Conservation (phyloP, 2,113 vertebrate species). For the Daubentonia madagascariensis region DNA sequence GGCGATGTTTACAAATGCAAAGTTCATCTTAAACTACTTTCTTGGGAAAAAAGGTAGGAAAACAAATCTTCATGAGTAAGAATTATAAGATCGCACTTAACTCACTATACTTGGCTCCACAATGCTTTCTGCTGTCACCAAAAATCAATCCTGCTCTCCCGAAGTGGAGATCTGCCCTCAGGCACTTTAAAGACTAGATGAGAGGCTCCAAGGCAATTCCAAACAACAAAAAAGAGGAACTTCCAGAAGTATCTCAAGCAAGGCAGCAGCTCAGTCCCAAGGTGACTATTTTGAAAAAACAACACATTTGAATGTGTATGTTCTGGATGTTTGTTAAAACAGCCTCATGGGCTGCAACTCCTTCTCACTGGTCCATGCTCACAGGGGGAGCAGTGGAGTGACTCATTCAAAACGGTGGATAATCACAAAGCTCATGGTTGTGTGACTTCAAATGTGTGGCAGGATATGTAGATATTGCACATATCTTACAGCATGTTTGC, state of each 20-base stretch:
- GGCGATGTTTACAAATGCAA: neutral
- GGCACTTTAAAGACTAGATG: neutral
- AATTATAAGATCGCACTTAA: neutral
- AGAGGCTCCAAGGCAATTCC: neutral
- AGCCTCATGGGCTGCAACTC: neutral
- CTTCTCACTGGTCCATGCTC: neutral
- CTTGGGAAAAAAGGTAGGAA: neutral
- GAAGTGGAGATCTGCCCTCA: neutral
- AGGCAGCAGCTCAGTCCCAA: neutral
- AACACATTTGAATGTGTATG: neutral
- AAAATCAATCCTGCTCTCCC: neutral
- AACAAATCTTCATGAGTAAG: conserved; percentile 51
- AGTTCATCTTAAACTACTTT: conserved; percentile 21
- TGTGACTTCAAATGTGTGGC: neutral
- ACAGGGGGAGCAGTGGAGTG: neutral
- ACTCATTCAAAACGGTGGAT: neutral
- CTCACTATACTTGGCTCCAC: neutral
- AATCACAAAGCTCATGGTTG: neutral
- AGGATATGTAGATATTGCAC: neutral
- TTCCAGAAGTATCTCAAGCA: neutral
- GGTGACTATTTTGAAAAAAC: conserved; percentile 48
- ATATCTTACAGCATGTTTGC: conserved; percentile 31
- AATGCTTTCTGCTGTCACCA: neutral
- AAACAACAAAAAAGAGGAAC: neutral
- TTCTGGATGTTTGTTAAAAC: conserved; percentile 16